A percentile compares a stretch with the other conserved stretches of the same genome.
Evolutionary conservation across 2,888 invertebrate genomes (phyloP).

Genomic region (Sclerodermus sp.): DNA sequence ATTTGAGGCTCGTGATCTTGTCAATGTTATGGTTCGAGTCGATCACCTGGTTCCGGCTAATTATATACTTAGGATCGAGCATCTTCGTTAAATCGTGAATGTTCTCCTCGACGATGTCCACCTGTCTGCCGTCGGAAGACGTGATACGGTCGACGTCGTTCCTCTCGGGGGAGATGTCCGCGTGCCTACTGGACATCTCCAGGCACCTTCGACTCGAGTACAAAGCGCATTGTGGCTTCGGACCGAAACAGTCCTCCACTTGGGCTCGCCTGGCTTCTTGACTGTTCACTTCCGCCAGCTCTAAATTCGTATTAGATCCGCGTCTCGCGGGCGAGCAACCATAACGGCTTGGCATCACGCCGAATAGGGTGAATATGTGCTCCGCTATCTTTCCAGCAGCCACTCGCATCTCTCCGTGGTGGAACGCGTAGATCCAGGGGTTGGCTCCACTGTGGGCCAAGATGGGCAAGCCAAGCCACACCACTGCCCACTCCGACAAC

Average conservation of each 20-base stretch:
- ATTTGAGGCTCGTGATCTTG: conserved; percentile 48
- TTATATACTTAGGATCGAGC: conserved; percentile 49
- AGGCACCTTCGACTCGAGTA: conserved; percentile 36
- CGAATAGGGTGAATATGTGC: conserved; percentile 58
- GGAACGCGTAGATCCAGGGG: conserved; percentile 69
- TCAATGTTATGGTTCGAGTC: conserved; percentile 53
- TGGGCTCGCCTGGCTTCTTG: conserved; percentile 40
- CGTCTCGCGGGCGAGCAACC: conserved; percentile 48
- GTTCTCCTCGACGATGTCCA: conserved; percentile 44
- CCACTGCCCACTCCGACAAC: conserved; percentile 60
- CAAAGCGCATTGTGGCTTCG: conserved; percentile 37
- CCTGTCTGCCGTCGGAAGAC: conserved; percentile 31
- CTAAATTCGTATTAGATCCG: conserved; percentile 46
- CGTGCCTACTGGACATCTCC: conserved; percentile 34
- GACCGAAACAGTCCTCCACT: conserved; percentile 47
- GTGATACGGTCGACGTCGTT: conserved; percentile 23
- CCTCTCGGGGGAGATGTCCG: conserved; percentile 47
- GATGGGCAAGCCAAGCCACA: conserved; percentile 64
- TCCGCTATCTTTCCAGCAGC: conserved; percentile 64
- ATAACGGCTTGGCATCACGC: conserved; percentile 47
- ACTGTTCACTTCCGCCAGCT: conserved; percentile 46
- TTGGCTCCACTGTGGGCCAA: conserved; percentile 65
- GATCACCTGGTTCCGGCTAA: conserved; percentile 46
- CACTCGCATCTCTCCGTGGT: conserved; percentile 64
- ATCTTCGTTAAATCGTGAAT: conserved; percentile 50